Evolutionary conservation across 2,888 invertebrate species (phyloP).

Genomic region (Drymonia ruficornis): DNA sequence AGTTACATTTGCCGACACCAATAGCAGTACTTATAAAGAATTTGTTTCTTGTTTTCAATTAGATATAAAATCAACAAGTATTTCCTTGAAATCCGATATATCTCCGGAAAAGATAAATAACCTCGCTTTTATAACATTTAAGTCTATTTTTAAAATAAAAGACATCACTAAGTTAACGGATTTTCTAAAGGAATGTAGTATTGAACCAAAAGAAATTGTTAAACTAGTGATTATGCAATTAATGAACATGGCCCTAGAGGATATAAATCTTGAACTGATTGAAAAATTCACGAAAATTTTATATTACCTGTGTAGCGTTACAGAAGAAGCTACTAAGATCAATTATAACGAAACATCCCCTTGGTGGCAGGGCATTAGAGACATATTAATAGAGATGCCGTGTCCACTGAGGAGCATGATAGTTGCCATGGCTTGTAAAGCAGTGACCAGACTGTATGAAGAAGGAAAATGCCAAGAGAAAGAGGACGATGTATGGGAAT

Average conservation of each 20-base stretch:
- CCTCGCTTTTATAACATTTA: conserved; percentile 65
- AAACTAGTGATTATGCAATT: conserved; percentile 89
- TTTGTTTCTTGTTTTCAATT: conserved; percentile 84
- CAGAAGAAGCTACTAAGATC: conserved; percentile 85
- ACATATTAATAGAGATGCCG: conserved; percentile 88
- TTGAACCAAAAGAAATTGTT: conserved; percentile 87
- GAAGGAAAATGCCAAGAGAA: conserved; percentile 71
- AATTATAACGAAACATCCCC: conserved; percentile 89
- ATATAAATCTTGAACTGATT: conserved; percentile 84
- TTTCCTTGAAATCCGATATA: conserved; percentile 57
- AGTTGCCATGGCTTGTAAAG: conserved; percentile 93
- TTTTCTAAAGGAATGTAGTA: conserved; percentile 57
- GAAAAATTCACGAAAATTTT: conserved; percentile 88
- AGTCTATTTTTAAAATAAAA: conserved; percentile 75
- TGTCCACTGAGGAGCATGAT: conserved; percentile 92
- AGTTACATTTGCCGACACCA: conserved; percentile 85
- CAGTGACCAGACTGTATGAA: conserved; percentile 86
- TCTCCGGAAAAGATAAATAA: conserved; percentile 59
- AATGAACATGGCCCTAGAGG: conserved; percentile 86
- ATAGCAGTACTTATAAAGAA: conserved; percentile 78
- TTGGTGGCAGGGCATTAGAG: conserved; percentile 93
- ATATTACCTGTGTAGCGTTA: conserved; percentile 86
- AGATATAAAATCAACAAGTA: conserved; percentile 54
- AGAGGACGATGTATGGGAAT: conserved; percentile 90
- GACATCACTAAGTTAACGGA: conserved; percentile 51